Evolutionary conservation across 2,888 invertebrate species (phyloP).

Genomic region (Byasa hedistus): DNA sequence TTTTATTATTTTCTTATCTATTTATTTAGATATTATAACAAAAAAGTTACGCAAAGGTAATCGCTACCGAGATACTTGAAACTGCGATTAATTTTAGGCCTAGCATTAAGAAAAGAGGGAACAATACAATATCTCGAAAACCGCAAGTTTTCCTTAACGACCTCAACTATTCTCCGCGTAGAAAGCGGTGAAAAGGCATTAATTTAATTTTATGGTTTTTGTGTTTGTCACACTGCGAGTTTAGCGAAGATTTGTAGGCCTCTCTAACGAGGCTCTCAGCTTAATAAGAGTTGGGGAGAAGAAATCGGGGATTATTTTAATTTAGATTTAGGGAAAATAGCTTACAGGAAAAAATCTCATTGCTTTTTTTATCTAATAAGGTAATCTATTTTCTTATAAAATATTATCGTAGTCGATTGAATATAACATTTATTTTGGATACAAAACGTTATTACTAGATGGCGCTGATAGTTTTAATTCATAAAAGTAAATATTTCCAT

Average conservation of each 20-base stretch:
- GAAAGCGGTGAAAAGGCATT: slow-evolving; percentile 66
- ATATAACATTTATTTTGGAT: neutral
- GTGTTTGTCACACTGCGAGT: slow-evolving; percentile 76
- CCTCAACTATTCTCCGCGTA: slow-evolving; percentile 51
- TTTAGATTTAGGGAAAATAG: slow-evolving; percentile 21
- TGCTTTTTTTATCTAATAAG: slow-evolving; percentile 1
- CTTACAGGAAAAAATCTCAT: slow-evolving; percentile 4
- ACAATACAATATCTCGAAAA: slow-evolving; percentile 36
- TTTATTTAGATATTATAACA: too few relatives aligned
- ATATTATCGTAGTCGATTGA: neutral
- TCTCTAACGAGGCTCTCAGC: slow-evolving; percentile 60
- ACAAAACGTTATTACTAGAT: slow-evolving; percentile 8
- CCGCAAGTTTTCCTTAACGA: slow-evolving; percentile 62
- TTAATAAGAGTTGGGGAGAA: slow-evolving; percentile 54
- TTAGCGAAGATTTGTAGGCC: slow-evolving; percentile 70
- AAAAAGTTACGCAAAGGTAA: too few relatives aligned
- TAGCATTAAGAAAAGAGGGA: slow-evolving; percentile 27
- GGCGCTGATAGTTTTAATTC: neutral
- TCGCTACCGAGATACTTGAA: neutral
- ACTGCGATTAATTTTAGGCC: slow-evolving; percentile 14
- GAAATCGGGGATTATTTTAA: slow-evolving; percentile 29
- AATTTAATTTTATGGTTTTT: slow-evolving; percentile 80
- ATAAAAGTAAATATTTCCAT: neutral
- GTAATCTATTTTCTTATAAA: neutral
- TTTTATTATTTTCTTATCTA: too few relatives aligned